Evolutionary conservation across 2,113 vertebrate species (phyloP), one percentile per base, ranked within the genome.

Genomic region (Chascanopsetta lugubris): DNA sequence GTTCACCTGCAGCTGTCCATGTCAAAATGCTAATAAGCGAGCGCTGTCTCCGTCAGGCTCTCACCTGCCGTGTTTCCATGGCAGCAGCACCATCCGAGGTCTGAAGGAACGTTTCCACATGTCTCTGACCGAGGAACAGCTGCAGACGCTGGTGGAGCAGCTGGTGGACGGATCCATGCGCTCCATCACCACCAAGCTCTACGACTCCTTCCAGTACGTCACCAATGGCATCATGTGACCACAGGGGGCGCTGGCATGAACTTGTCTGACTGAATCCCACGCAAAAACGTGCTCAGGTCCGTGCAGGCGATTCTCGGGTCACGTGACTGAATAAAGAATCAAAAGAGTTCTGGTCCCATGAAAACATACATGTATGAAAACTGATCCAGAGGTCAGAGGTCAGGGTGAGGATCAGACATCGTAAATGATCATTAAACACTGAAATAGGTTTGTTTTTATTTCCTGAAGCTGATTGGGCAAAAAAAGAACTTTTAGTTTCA

Each of bases 161-260:
- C 90, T 98, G 92, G 97, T 98, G 77, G 96, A 98, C 0, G 95
- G 95, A 17, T 96, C 95, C 75, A 93, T 98, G 93, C 87, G 95
- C 7, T 98, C 96, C 17, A 92, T 98, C 89, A 98, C 97, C 93
- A 98, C 96, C 89, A 96, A 96, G n/a, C 95, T 98, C 58, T 98
- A 98, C 1, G 97, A 98, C 0, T 95, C 95, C 80, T 98, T 98
- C 91, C 97, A 98, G 93, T 98, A 98, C 90, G 93, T 98, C 90
- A 98, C 96, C 92, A 98, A 98, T 0, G 96, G 96, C 89, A 98
- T 98, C 93, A 98, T 98, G 97, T 98, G 94, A 96, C 42, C 43
- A 1, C 2, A 11, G 13, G 12, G 12, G 34, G 34, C 34, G 12
- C 34, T 34, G 32, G 13, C 32, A 34, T 34, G 4, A 15, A 8